Evolutionary conservation across 1,140 invertebrate genomes (phyloP).

Genomic region (Maniola jurtina): DNA sequence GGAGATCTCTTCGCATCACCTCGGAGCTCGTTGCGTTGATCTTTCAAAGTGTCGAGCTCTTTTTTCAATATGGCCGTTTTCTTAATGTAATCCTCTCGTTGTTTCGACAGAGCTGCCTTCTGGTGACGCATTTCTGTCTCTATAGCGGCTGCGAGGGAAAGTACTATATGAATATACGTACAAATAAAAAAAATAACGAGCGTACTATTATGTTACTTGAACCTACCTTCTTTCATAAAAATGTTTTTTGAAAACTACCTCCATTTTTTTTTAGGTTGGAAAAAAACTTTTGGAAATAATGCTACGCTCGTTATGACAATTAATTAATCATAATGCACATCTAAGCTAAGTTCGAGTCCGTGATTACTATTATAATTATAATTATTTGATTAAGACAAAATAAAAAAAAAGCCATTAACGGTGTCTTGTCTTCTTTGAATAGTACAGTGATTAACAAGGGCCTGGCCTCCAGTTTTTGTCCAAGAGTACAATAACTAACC

Average conservation of each 20-base stretch:
- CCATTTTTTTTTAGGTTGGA: too few relatives aligned
- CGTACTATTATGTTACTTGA: neutral
- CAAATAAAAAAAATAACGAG: neutral
- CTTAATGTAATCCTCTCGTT: conserved; percentile 87
- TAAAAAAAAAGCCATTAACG: too few relatives aligned
- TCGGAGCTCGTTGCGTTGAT: conserved; percentile 86
- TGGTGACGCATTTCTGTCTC: conserved; percentile 89
- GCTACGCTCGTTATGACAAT: neutral
- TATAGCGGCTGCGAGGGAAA: conserved; percentile 80
- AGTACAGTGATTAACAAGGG: too few relatives aligned
- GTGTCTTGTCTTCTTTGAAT: too few relatives aligned
- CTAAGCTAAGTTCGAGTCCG: too few relatives aligned
- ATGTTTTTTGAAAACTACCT: too few relatives aligned
- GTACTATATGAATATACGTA: conserved; percentile 14
- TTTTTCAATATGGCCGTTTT: conserved; percentile 85
- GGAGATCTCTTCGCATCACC: conserved; percentile 81
- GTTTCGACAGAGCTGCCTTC: conserved; percentile 86
- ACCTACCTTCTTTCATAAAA: too few relatives aligned
- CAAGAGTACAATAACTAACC: neutral
- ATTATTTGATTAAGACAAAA: too few relatives aligned
- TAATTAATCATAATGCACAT: neutral
- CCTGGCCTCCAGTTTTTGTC: neutral
- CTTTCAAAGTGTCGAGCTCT: conserved; percentile 86
- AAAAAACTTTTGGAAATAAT: neutral
- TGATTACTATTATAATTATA: too few relatives aligned